Conservation (phyloP, 2,113 vertebrate species). For the Cathartes aura region DNA sequence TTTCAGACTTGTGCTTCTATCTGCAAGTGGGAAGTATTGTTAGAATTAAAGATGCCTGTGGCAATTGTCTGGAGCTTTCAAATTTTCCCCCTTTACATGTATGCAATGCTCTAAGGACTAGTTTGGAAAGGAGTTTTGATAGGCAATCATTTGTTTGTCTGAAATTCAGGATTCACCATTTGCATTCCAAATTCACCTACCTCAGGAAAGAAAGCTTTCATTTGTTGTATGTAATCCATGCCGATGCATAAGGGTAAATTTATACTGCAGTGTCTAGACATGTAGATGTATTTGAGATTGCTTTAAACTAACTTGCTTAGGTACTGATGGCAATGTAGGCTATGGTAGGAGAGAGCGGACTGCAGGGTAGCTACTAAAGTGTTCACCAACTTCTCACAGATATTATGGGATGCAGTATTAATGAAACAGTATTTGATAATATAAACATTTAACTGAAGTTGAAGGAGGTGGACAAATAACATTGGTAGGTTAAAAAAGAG, state of each 20-base stretch:
- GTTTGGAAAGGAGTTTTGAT: slow-evolving; percentile 30
- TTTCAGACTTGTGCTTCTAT: slow-evolving; percentile 12
- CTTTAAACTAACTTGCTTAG: neutral
- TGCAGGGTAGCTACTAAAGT: neutral
- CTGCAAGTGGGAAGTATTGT: neutral
- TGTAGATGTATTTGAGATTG: neutral
- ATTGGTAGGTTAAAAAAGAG: neutral
- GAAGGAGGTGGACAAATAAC: neutral
- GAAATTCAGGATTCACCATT: slow-evolving; percentile 33
- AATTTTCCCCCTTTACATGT: neutral
- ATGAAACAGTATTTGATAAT: neutral
- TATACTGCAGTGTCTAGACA: neutral
- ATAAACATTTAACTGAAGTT: neutral
- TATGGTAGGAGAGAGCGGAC: neutral
- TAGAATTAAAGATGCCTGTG: slow-evolving; percentile 37
- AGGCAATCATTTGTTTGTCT: slow-evolving; percentile 45
- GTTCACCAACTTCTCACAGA: neutral
- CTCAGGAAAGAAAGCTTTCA: neutral
- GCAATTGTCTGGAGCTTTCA: slow-evolving; percentile 32
- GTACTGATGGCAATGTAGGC: neutral
- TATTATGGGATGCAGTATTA: neutral
- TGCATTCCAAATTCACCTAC: neutral
- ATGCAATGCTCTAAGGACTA: slow-evolving; percentile 24
- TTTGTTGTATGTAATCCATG: neutral
- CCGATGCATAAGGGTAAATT: neutral